phyloP scores from a whole-genome alignment of 2,113 vertebrate genomes.

The Gobiocypris rarus region DNA sequence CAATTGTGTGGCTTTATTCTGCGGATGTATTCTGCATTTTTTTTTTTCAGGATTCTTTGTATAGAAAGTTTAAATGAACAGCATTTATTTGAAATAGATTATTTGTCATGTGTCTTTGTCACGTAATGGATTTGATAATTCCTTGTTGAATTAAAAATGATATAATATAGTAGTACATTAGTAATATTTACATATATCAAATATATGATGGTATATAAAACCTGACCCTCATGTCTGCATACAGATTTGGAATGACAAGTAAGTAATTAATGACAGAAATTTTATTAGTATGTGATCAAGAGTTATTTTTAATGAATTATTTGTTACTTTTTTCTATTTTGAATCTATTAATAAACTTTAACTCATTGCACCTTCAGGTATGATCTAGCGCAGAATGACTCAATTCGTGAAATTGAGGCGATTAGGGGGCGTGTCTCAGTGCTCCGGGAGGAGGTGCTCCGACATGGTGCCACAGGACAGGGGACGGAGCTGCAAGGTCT shows the following conservation, averaged over 20 bases:
- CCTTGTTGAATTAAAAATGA: too few relatives aligned
- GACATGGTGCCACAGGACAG: constrained; percentile 79
- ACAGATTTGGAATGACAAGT: too few relatives aligned
- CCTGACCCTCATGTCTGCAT: too few relatives aligned
- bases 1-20: neutral
- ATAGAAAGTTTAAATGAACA: neutral
- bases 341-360: neutral
- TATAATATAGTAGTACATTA: too few relatives aligned
- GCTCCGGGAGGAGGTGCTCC: constrained; percentile 81
- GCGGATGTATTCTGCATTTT: neutral
- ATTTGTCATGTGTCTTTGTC: neutral
- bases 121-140: too few relatives aligned
- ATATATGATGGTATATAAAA: neutral
- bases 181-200: neutral
- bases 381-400: constrained; percentile 90
- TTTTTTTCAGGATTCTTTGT: neutral
- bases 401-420: constrained; percentile 91
- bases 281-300: neutral
- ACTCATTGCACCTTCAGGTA: constrained; percentile 69
- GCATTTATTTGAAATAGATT: neutral
- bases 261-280: too few relatives aligned
- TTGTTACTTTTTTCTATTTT: neutral
- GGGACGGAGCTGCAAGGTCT: constrained; percentile 89
- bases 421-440: constrained; percentile 85
- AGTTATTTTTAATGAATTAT: neutral